Conservation (phyloP, 2,113 vertebrate genomes). For the Psilopogon haemacephalus region DNA sequence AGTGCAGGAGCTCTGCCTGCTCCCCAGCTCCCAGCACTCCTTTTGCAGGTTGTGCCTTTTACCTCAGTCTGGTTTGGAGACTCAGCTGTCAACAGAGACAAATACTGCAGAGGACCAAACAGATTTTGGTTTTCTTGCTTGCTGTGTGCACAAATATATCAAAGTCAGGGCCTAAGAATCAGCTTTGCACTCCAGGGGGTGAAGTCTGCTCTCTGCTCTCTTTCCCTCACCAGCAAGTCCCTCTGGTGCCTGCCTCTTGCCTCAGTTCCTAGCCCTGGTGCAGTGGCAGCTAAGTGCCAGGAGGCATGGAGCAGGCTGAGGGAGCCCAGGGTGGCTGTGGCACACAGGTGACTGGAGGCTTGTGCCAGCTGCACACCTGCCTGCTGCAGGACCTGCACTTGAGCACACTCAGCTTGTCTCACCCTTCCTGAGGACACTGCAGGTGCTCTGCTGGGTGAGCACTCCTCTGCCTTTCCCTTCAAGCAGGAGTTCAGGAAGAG, state of each 20-base stretch:
- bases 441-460: neutral
- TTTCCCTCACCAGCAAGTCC: neutral
- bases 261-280: neutral
- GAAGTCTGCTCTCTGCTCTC: neutral
- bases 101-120: neutral
- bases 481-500: neutral
- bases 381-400: neutral
- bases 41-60: neutral
- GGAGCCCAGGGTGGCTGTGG: no score
- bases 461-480: neutral
- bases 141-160: neutral
- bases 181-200: neutral
- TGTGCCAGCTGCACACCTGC: fast-evolving
- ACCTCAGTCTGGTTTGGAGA: neutral
- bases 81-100: neutral
- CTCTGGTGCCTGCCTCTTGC: neutral
- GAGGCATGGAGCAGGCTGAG: neutral
- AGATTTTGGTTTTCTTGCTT: neutral
- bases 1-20: no score
- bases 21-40: neutral
- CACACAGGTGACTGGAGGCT: no score
- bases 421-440: neutral
- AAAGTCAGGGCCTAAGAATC: neutral
- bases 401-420: fast-evolving
- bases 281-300: neutral